Conservation (phyloP, 2,113 vertebrate species). For the Callaeas wilsoni region DNA sequence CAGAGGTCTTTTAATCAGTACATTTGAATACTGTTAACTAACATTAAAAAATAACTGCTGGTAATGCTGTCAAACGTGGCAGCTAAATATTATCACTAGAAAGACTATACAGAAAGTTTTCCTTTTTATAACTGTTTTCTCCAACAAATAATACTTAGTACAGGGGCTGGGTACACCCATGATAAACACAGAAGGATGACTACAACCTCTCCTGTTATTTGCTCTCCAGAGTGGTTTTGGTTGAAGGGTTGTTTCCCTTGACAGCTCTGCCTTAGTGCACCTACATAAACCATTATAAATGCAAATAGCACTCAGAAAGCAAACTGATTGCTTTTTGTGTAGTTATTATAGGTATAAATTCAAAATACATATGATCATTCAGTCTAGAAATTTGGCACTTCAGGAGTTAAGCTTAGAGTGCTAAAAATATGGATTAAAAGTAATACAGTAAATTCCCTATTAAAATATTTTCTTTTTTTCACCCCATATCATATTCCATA, state of each 20-base stretch:
- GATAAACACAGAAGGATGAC: neutral
- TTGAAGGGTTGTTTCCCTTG: neutral
- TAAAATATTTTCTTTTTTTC: neutral
- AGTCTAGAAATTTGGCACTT: neutral
- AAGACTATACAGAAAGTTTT: neutral
- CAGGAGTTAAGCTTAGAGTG: neutral
- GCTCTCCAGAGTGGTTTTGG: neutral
- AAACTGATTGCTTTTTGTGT: neutral
- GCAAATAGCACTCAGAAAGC: neutral
- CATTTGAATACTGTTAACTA: neutral
- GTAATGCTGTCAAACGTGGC: neutral
- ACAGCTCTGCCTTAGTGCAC: neutral
- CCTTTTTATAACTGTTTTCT: neutral
- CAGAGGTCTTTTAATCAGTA: neutral
- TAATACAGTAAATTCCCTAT: neutral
- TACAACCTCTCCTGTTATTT: neutral
- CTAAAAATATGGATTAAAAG: neutral
- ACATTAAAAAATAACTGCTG: neutral
- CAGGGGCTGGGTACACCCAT: neutral
- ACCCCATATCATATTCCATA: neutral
- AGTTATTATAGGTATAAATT: neutral
- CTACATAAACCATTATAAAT: neutral
- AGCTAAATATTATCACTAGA: neutral
- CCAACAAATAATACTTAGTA: neutral
- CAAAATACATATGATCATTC: neutral